Base-by-base conservation (phyloP, 2,888 invertebrate genomes). In the Mythimna impura region DNA sequence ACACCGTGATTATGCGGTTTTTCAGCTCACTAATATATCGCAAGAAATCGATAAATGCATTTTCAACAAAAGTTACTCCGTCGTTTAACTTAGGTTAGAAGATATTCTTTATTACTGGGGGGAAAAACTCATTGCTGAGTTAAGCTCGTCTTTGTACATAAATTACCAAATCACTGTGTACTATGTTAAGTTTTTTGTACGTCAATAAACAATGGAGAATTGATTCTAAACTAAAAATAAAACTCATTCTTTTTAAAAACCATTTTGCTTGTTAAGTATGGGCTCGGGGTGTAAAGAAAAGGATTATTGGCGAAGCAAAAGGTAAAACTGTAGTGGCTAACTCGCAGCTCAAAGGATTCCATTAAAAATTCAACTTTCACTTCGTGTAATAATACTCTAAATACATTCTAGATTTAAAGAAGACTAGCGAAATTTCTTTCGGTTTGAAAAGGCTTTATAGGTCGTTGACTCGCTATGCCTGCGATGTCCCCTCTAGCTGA, bases 361-460 rank as follows among this genome's bases (percentile, higher is more conserved):
- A 82, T 85, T 75, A 69, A 78, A 79, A 76, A 73, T 64, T 69
- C 57, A 73, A 54, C 66, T 70, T 76, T 71, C 62, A 69, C 66
- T 68, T 71, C 63, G 68, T 71, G 66, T 71, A 82, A 73, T 71
- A 71, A 73, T 66, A 62, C 58, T 66, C 62, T 69, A 61, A 73
- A 71, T 63, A 67, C 65, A 82, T 70, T 73, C 55, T 70, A 52
- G 62, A 69, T 58, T 66, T 75, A 30, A 82, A 71, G 64, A 65
- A 66, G 63, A 66, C 69, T 66, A 20, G 40, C n/a, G 40, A 68
- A 67, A 68, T 71, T 62, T 71, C 40, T 71, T 78, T 72, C 20
- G 25, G 20, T 57, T 66, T 66, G 30, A 36, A 30, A 25, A 77
- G 66, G 50, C 40, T 77, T 60, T 75, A 57, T 57, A 77, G 76